Percentiles rank a stretch among this genome's conserved stretches.
Conservation (phyloP, 2,888 invertebrate genomes). For the Melipona bicolor region DNA sequence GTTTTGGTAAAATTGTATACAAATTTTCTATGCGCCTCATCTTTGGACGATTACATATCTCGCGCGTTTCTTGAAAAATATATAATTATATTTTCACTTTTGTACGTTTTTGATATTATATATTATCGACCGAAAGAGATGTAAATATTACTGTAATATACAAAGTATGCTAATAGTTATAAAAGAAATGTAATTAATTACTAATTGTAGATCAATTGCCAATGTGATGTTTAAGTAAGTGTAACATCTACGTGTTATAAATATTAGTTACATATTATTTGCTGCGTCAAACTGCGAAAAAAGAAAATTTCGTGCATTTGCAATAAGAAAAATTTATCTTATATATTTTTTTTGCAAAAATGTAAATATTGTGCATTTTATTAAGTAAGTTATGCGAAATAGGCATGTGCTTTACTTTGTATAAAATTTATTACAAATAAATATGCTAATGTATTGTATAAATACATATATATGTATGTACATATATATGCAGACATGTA, state of each 20-base stretch:
- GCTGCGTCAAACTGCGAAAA: conserved; percentile 38
- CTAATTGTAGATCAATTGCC: conserved; percentile 72
- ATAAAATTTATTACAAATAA: conserved; percentile 64
- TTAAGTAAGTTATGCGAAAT: conserved; percentile 66
- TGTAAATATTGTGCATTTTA: conserved; percentile 74
- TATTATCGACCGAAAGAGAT: conserved; percentile 51
- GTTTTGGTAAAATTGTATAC: conserved; percentile 41
- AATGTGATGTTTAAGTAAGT: conserved; percentile 81
- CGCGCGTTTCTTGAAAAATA: conserved; percentile 57
- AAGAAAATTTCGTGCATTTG: conserved; percentile 31
- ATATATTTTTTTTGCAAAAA: conserved; percentile 60
- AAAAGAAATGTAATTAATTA: conserved; percentile 70
- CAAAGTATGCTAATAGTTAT: conserved; percentile 66
- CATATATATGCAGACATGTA: conserved; percentile 1
- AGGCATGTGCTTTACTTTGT: conserved; percentile 67
- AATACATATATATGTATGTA: not conserved
- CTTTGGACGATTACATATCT: conserved; percentile 58
- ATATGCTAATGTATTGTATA: conserved; percentile 57
- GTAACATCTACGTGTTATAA: conserved; percentile 62
- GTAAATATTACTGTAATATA: conserved; percentile 72
- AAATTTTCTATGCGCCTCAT: conserved; percentile 49
- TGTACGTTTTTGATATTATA: conserved; percentile 73
- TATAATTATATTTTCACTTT: conserved; percentile 73
- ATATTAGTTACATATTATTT: conserved; percentile 59
- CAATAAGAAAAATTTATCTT: conserved; percentile 50